phyloP scores from a whole-genome alignment of 2,797 vertebrate genomes.

The Hemitrygon akajei region DNA sequence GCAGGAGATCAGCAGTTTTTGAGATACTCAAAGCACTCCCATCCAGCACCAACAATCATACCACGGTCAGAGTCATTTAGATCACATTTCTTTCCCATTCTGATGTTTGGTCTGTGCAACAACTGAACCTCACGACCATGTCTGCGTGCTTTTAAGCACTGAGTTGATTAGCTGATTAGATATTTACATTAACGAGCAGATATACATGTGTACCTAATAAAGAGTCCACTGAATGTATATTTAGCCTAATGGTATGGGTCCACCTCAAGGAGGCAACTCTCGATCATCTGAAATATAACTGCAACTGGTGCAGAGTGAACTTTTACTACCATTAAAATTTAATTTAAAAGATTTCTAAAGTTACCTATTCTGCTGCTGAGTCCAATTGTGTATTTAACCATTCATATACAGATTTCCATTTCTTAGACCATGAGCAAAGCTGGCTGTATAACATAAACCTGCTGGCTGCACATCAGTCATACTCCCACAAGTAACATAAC shows the following conservation, averaged over 20 bases:
- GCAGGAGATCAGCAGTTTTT: too few species aligned
- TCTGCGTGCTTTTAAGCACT: too few species aligned
- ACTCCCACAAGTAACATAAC: neutral
- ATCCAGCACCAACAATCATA: too few species aligned
- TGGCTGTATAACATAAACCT: neutral
- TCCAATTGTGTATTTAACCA: neutral
- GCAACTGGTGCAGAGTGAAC: neutral
- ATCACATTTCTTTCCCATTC: too few species aligned
- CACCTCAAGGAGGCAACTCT: neutral
- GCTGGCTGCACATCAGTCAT: constrained; percentile 26
- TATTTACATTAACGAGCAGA: too few species aligned
- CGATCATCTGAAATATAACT: neutral
- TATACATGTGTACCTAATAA: too few species aligned
- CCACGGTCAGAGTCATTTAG: too few species aligned
- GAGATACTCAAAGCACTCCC: too few species aligned
- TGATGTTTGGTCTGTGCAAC: too few species aligned
- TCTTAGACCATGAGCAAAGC: neutral
- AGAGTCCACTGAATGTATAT: neutral
- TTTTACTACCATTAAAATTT: neutral
- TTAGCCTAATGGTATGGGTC: neutral
- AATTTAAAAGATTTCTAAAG: neutral
- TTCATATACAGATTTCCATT: neutral
- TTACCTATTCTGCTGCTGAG: neutral
- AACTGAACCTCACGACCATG: too few species aligned
- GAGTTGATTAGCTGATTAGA: too few species aligned